Percentiles rank a stretch among this genome's conserved stretches.
Evolutionary conservation across 2,888 invertebrate genomes (phyloP).

Genomic region (Cerastis leucographa): DNA sequence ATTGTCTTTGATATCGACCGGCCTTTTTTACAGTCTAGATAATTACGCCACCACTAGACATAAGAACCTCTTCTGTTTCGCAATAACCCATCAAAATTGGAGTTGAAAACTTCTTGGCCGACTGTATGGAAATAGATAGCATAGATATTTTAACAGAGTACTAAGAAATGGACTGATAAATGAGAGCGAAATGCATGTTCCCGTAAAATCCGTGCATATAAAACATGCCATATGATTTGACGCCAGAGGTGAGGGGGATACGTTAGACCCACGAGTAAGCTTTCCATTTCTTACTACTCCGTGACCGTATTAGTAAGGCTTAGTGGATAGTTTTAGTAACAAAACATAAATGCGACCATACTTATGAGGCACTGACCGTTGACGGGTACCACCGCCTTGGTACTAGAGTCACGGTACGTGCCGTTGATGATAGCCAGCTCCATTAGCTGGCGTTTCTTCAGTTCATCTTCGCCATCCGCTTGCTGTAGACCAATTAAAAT

Average conservation of each 20-base stretch:
- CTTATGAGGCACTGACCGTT: constrained; percentile 93
- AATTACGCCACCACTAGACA: background rate
- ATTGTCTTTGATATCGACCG: constrained; percentile 28
- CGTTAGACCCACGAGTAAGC: background rate
- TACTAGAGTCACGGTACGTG: constrained; percentile 99
- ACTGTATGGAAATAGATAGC: constrained; percentile 41
- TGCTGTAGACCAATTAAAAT: constrained; percentile 90
- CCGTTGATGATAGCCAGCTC: constrained; percentile 99
- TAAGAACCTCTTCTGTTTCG: background rate
- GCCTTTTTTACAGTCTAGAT: background rate
- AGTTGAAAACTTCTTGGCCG: background rate
- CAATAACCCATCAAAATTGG: background rate
- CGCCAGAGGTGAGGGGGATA: background rate
- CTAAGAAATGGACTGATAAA: constrained; percentile 45
- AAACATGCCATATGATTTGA: background rate
- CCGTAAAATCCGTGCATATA: background rate
- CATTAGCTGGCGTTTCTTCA: constrained; percentile 99
- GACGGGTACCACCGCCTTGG: constrained; percentile 95
- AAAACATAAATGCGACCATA: constrained; percentile 89
- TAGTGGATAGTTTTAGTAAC: constrained; percentile 82
- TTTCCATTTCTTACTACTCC: constrained; percentile 47
- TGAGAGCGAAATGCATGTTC: background rate
- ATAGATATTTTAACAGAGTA: constrained; percentile 20
- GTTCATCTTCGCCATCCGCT: constrained; percentile 99
- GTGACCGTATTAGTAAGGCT: constrained; percentile 50